Evolutionary conservation across 2,113 vertebrate species (phyloP).

Genomic region (Notechis scutatus): DNA sequence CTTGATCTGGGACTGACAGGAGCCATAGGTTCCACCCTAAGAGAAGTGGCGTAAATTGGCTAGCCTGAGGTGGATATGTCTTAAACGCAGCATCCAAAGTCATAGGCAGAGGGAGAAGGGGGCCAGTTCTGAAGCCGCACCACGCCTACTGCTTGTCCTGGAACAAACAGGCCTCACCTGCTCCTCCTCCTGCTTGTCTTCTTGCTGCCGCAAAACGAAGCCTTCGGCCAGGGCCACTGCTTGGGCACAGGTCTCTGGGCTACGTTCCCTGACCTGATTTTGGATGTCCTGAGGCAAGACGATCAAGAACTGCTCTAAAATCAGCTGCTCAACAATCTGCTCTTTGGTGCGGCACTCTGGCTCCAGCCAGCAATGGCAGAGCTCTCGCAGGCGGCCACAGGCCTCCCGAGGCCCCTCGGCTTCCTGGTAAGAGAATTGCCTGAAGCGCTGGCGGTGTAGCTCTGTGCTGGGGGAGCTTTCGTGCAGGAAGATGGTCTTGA

Average conservation of each 20-base stretch:
- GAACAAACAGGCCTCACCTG: not conserved
- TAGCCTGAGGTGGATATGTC: not conserved
- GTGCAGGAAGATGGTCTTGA: constrained; percentile 8
- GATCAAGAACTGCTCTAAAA: constrained; percentile 24
- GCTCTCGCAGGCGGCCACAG: constrained; percentile 9
- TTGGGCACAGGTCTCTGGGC: constrained; percentile 25
- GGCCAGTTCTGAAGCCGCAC: not conserved
- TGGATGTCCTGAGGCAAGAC: constrained; percentile 24
- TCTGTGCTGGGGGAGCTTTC: not conserved
- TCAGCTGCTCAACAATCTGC: constrained; percentile 19
- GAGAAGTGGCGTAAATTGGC: not conserved
- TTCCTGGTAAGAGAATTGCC: constrained; percentile 24
- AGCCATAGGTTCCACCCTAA: not conserved
- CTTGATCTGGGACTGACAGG: not conserved
- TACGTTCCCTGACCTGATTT: constrained; percentile 15
- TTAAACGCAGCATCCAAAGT: not conserved
- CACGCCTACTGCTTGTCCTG: not conserved
- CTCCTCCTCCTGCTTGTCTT: not conserved
- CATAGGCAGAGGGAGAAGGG: not conserved
- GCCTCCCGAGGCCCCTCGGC: constrained; percentile 4
- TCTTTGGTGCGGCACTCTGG: constrained; percentile 16
- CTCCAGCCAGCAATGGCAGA: constrained; percentile 31
- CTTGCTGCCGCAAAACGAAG: constrained; percentile 19
- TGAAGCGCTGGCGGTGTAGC: constrained; percentile 20
- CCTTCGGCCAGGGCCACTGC: constrained; percentile 27